Percentiles rank a stretch among this genome's conserved stretches.
phyloP scores from a whole-genome alignment of 1,140 invertebrate species.

The Conus ventricosus region DNA sequence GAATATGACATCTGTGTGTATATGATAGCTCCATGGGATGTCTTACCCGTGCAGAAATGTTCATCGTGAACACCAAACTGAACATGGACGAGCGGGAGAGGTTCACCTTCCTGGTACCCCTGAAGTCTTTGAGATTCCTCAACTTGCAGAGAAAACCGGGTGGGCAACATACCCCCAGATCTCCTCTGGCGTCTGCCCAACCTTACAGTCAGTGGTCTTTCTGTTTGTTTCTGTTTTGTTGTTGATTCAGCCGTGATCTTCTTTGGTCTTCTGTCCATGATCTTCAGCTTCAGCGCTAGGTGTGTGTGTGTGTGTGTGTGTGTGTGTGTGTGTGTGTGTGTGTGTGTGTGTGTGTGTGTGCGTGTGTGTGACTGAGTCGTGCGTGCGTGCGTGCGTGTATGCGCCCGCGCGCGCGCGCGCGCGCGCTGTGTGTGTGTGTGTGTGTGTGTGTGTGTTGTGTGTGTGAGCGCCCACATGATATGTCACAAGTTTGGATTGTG shows the following conservation, averaged over 20 bases:
- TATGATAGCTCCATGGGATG: too few relatives aligned
- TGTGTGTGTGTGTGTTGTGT: too few relatives aligned
- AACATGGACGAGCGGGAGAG: background rate
- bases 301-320: background rate
- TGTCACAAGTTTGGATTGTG: too few relatives aligned
- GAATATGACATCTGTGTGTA: too few relatives aligned
- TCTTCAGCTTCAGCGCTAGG: too few relatives aligned
- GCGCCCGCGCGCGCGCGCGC: background rate
- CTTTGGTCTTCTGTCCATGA: too few relatives aligned
- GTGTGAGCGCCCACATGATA: too few relatives aligned
- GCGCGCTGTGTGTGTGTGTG: too few relatives aligned
- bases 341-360: conserved; percentile 23
- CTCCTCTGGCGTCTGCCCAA: conserved; percentile 22
- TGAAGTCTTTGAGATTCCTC: background rate
- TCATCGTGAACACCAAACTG: conserved; percentile 10
- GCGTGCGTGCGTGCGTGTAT: conserved; percentile 8
- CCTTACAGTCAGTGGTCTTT: background rate
- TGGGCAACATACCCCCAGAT: background rate
- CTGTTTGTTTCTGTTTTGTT: too few relatives aligned
- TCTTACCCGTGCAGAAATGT: background rate
- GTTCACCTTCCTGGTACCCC: background rate
- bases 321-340: background rate
- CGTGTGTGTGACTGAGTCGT: background rate
- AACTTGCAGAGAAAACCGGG: background rate
- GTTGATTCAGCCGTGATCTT: too few relatives aligned